A percentile compares a stretch with the other conserved stretches of the same genome.
phyloP scores from a whole-genome alignment of 2,113 vertebrate species.

The Podarcis cretensis region DNA sequence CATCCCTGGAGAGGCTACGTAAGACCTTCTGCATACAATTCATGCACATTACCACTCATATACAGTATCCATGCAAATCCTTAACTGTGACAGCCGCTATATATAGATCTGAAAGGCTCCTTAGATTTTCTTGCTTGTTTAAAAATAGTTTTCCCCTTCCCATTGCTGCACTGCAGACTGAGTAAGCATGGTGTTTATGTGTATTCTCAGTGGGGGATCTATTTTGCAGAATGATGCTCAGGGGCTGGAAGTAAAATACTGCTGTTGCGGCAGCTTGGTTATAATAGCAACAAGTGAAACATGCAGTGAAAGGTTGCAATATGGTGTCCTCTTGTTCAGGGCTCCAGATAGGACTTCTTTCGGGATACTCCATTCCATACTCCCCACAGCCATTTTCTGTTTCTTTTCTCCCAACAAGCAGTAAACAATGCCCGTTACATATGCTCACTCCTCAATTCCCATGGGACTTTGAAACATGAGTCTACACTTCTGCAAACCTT shows the following conservation, averaged over 20 bases:
- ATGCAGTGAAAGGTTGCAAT: too few species aligned
- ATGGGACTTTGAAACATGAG: too few species aligned
- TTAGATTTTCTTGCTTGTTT: neutral
- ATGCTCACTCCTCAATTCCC: neutral
- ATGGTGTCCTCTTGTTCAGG: too few species aligned
- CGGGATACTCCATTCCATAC: too few species aligned
- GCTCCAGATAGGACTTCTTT: neutral
- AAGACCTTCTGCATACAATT: too few species aligned
- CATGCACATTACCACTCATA: too few species aligned
- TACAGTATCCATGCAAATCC: too few species aligned
- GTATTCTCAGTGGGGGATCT: neutral
- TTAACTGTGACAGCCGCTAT: neutral
- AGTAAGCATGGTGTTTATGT: neutral
- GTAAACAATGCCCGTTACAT: too few species aligned
- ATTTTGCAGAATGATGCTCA: neutral
- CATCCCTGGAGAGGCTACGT: too few species aligned
- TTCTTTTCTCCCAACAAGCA: too few species aligned
- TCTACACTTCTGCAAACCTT: too few species aligned
- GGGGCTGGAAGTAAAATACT: neutral
- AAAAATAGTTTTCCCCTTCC: neutral
- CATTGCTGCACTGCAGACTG: neutral
- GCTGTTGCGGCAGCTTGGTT: neutral
- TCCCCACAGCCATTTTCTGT: too few species aligned
- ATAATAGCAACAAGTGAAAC: neutral
- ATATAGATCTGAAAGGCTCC: neutral